These are phyloP conservation scores for Podabrus alpinus DNA, from an alignment of 2,888 invertebrate genomes.

Conservation along the genomic window DNA sequence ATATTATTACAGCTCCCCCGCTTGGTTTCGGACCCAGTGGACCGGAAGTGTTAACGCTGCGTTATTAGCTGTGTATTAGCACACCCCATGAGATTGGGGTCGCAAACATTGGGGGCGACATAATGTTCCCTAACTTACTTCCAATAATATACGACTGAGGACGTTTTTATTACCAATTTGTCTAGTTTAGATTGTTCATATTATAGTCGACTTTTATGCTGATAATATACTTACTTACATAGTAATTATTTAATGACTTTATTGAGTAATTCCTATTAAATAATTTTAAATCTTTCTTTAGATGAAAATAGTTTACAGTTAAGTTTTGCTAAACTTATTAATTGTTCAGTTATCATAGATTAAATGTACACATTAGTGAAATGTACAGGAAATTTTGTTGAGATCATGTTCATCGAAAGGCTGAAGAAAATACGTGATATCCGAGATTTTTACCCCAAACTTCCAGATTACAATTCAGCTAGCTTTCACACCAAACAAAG, in stretches of 20 bases:
- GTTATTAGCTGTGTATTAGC: slow-evolving; percentile 57
- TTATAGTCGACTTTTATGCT: background rate
- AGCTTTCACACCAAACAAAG: too few relatives aligned
- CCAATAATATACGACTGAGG: slow-evolving; percentile 28
- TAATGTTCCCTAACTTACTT: slow-evolving; percentile 29
- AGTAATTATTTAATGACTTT: background rate
- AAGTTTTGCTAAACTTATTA: too few relatives aligned
- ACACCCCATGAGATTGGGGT: slow-evolving; percentile 51
- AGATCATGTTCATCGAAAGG: too few relatives aligned
- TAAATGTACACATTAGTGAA: too few relatives aligned
- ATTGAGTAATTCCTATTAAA: background rate
- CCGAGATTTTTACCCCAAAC: too few relatives aligned
- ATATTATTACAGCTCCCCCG: slow-evolving; percentile 29
- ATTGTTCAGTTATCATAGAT: too few relatives aligned
- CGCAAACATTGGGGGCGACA: slow-evolving; percentile 40
- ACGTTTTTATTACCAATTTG: slow-evolving; percentile 38
- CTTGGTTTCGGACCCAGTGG: slow-evolving; percentile 45
- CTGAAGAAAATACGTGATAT: too few relatives aligned
- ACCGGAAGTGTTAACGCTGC: slow-evolving; percentile 58
- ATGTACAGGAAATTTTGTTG: too few relatives aligned
- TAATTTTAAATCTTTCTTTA: background rate
- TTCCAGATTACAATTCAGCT: too few relatives aligned
- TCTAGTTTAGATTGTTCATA: slow-evolving; percentile 24
- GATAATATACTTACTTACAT: background rate
- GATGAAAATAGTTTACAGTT: too few relatives aligned